Base-by-base conservation (phyloP, 2,888 invertebrate species). In the Drosophila siamana region DNA sequence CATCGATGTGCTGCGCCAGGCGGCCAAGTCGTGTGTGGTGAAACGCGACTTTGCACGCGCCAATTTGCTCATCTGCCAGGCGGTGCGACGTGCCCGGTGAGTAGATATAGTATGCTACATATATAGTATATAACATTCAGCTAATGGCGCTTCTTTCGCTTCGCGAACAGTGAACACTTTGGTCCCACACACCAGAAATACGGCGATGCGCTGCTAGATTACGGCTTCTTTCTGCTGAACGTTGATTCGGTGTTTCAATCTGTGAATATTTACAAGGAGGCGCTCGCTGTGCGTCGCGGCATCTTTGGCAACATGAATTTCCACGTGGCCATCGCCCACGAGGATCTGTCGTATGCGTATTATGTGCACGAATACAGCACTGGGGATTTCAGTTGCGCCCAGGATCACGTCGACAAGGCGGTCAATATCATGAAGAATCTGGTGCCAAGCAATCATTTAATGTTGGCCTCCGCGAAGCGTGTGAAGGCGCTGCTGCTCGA, bases 321-420 rank as follows among this genome's bases (percentile, higher is more conserved):
- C 72, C 96, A 96, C 91, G 96, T 98, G 78, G 98, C 98, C 0
- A 94, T 96, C 26, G 97, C 96, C 26, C 96, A 97, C 91, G 98
- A 98, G 93, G 98, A 98, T 93, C 93, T 98, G 44, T 97, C 98
- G 0, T 98, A 98, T 93, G 97, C 98, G 47, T 95, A 97, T 9
- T 98, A 98, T 92, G 98, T 98, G 47, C 95, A 96, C 61, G 98
- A 98, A 92, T 98, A 98, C 92, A 97, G 96, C 86, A 95, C 97
- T 0, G 98, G 98, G 0, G 94, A 95, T 78, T 98, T 98, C 92
- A 94, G 94, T 85, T 94, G 95, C 92, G 97, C 98, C 24, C 94
- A 97, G 74, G 95, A 96, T 78, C 96, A 98, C 93, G 96, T 96
- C 30, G 96, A 97, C 89, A 94, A 94, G 79, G 97, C 98, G 24